A percentile compares a stretch with the other conserved stretches of the same genome.
These are phyloP conservation scores for Rallus limicola DNA, from an alignment of 2,113 vertebrate genomes.

Conservation along the genomic window DNA sequence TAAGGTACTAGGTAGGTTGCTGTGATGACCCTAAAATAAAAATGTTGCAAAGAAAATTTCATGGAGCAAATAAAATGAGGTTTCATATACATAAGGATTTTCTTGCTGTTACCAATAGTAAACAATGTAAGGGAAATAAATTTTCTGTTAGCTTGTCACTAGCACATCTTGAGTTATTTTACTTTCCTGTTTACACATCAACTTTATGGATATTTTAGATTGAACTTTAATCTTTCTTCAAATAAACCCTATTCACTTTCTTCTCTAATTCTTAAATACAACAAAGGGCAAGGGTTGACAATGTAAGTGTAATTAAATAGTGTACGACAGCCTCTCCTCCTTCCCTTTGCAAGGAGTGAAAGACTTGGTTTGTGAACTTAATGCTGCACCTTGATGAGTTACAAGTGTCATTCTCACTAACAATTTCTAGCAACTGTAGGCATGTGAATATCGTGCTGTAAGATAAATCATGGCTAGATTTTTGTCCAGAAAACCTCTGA, in stretches of 20 bases:
- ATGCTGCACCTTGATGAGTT: background rate
- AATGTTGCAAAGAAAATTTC: background rate
- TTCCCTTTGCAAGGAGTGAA: background rate
- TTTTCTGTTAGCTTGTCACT: background rate
- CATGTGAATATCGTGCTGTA: background rate
- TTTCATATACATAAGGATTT: background rate
- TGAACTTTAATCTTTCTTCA: background rate
- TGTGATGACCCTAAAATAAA: background rate
- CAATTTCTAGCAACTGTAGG: background rate
- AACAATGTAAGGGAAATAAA: background rate
- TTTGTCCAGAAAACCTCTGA: background rate
- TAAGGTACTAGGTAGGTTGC: background rate
- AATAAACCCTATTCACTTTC: background rate
- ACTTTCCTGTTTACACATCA: background rate
- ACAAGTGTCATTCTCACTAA: background rate
- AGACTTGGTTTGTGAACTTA: background rate
- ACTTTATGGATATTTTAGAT: background rate
- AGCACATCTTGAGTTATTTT: background rate
- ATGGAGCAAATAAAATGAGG: background rate
- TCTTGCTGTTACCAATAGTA: background rate
- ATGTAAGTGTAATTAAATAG: background rate
- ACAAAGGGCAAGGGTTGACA: background rate
- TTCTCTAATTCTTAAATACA: background rate
- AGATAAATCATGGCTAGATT: background rate
- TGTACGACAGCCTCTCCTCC: background rate